phyloP scores from a whole-genome alignment of 2,888 invertebrate genomes.

The Agelastica alni region DNA sequence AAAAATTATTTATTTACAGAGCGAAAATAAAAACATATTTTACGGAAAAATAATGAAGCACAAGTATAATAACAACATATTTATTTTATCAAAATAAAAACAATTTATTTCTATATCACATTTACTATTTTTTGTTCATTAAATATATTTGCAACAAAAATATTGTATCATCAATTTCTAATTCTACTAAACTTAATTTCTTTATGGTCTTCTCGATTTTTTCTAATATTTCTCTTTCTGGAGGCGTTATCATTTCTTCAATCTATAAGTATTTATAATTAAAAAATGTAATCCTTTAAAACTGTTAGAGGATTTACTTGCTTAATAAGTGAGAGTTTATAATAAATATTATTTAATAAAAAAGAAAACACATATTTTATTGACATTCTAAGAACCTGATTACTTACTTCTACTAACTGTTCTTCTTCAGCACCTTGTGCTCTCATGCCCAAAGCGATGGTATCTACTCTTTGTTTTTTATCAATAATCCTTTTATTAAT shows the following conservation, averaged over 20 bases:
- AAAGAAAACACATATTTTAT: too few relatives aligned
- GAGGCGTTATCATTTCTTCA: slow-evolving; percentile 84
- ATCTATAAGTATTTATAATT: too few relatives aligned
- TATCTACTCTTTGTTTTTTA: slow-evolving; percentile 84
- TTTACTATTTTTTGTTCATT: slow-evolving; percentile 27
- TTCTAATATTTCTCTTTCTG: slow-evolving; percentile 75
- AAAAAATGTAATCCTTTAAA: too few relatives aligned
- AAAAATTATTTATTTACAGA: too few relatives aligned
- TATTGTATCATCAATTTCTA: slow-evolving; percentile 80
- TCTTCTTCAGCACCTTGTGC: slow-evolving; percentile 77
- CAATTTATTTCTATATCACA: too few relatives aligned
- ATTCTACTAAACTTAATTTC: slow-evolving; percentile 76
- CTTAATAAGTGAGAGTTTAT: slow-evolving; percentile 22
- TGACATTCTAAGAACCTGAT: too few relatives aligned
- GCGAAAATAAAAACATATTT: too few relatives aligned
- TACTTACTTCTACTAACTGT: slow-evolving; percentile 76
- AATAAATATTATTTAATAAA: too few relatives aligned
- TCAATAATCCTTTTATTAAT: slow-evolving; percentile 81
- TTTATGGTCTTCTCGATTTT: slow-evolving; percentile 76
- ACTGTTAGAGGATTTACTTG: too few relatives aligned
- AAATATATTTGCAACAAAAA: slow-evolving; percentile 82
- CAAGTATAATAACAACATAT: too few relatives aligned
- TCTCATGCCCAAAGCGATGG: slow-evolving; percentile 78
- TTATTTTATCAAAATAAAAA: not conserved
- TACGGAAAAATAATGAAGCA: too few relatives aligned